These are phyloP conservation scores for Platysteira castanea DNA, from an alignment of 2,113 vertebrate genomes.

Conservation along the genomic window DNA sequence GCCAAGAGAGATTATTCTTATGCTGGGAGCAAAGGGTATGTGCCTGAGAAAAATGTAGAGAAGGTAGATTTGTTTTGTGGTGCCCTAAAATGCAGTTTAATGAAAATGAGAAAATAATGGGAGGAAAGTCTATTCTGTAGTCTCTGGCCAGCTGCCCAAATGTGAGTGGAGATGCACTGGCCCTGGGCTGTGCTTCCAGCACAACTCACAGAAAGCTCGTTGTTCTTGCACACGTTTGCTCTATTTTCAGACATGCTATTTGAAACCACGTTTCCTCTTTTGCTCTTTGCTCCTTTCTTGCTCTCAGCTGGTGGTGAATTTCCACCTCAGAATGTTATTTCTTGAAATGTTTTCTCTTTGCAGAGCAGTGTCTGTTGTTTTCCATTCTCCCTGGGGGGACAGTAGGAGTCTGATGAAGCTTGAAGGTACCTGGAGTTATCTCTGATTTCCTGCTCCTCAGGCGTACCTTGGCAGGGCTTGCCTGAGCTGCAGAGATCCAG, in stretches of 20 bases:
- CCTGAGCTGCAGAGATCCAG: not conserved
- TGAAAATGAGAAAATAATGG: conserved; percentile 54
- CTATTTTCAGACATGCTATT: conserved; percentile 9
- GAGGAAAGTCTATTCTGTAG: conserved; percentile 13
- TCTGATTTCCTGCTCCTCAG: not conserved
- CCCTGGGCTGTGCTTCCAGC: not conserved
- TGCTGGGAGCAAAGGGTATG: not conserved
- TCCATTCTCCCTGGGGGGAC: not conserved
- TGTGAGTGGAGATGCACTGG: not conserved
- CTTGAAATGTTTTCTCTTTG: conserved; percentile 5
- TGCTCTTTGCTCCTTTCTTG: not conserved
- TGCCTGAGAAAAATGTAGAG: conserved; percentile 15
- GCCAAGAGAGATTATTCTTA: conserved; percentile 43
- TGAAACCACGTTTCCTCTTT: conserved; percentile 8
- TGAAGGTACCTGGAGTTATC: conserved; percentile 28
- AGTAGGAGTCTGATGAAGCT: not conserved
- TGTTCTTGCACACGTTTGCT: conserved; percentile 17
- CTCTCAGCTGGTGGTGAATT: not conserved
- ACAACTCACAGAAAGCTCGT: not conserved
- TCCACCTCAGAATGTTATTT: conserved; percentile 1
- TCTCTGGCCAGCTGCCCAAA: conserved; percentile 33
- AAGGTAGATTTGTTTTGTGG: conserved; percentile 24
- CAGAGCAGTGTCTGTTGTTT: not conserved
- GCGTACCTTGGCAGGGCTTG: not conserved
- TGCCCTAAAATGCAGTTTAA: conserved; percentile 40